Percentiles rank a stretch among this genome's conserved stretches.
These are phyloP conservation scores for Ophthalmolycus amberensis DNA, from an alignment of 2,113 vertebrate species.

Conservation along the genomic window DNA sequence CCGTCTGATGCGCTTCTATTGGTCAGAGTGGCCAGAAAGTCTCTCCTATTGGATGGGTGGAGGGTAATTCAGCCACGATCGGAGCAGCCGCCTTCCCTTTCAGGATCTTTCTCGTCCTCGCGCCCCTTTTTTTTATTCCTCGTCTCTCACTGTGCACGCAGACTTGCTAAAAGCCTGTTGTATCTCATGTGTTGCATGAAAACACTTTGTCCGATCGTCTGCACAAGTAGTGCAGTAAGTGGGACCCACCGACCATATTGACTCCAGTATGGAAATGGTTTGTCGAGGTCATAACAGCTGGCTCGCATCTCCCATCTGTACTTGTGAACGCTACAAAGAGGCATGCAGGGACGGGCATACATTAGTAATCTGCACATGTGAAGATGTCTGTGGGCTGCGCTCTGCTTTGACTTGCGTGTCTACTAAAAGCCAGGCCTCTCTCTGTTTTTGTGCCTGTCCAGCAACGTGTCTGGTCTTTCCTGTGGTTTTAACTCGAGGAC, in stretches of 20 bases:
- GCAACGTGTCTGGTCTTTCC: conserved; percentile 23
- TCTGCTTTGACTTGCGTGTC: conserved; percentile 18
- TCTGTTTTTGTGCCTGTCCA: conserved; percentile 39
- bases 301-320: conserved; percentile 3
- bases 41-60: conserved; percentile 21
- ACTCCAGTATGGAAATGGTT: neutral
- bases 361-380: conserved; percentile 2
- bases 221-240: too few relatives aligned
- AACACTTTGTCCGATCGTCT: neutral
- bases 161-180: neutral
- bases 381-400: neutral
- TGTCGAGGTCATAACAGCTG: conserved; percentile 36
- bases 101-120: neutral
- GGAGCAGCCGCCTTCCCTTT: neutral
- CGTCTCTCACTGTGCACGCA: neutral
- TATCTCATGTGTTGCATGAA: conserved; percentile 1
- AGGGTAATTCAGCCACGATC: neutral
- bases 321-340: neutral
- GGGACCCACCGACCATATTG: neutral
- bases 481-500: neutral
- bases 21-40: conserved; percentile 9
- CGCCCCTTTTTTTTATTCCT: neutral
- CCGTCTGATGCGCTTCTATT: conserved; percentile 13
- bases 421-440: conserved; percentile 29
- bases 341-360: neutral